Conservation (phyloP, 2,888 invertebrate genomes). For the Melieria omissa region DNA sequence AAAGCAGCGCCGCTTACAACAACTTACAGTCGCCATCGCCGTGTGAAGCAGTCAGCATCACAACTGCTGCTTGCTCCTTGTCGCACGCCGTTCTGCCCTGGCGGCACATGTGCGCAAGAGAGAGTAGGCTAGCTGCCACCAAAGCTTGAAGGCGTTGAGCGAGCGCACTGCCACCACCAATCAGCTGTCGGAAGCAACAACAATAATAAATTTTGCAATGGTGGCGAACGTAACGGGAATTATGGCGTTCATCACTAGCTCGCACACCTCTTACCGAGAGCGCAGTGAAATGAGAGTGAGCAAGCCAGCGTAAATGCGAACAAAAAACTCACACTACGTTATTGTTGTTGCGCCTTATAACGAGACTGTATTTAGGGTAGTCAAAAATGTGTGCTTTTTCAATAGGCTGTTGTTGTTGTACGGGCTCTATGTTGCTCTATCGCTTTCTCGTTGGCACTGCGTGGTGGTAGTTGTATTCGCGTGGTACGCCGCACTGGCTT, state of each 20-base stretch:
- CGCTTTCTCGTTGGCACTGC: not conserved
- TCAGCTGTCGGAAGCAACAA: constrained; percentile 48
- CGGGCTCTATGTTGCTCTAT: not conserved
- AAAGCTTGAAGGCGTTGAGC: constrained; percentile 35
- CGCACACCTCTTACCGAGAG: constrained; percentile 8
- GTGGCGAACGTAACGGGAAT: constrained; percentile 65
- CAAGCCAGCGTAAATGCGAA: too few relatives aligned
- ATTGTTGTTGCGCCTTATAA: constrained; percentile 47
- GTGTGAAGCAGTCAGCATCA: constrained; percentile 6
- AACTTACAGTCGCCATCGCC: too few relatives aligned
- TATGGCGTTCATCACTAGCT: constrained; percentile 64
- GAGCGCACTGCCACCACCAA: constrained; percentile 48
- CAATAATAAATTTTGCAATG: constrained; percentile 59
- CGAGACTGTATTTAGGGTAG: constrained; percentile 63
- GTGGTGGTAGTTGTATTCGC: too few relatives aligned
- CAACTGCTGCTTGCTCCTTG: constrained; percentile 34
- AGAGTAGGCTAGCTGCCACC: constrained; percentile 7
- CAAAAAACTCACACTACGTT: too few relatives aligned
- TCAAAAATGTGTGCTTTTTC: constrained; percentile 42
- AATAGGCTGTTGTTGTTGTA: constrained; percentile 41
- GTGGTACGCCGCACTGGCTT: not conserved
- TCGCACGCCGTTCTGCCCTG: constrained; percentile 9
- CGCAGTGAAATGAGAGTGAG: too few relatives aligned
- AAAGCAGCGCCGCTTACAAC: too few relatives aligned
- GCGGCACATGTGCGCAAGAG: constrained; percentile 1